These are phyloP conservation scores for Zoanthus solanderi DNA, from an alignment of 92 coral and sea anemone genomes.

Conservation along the genomic window DNA sequence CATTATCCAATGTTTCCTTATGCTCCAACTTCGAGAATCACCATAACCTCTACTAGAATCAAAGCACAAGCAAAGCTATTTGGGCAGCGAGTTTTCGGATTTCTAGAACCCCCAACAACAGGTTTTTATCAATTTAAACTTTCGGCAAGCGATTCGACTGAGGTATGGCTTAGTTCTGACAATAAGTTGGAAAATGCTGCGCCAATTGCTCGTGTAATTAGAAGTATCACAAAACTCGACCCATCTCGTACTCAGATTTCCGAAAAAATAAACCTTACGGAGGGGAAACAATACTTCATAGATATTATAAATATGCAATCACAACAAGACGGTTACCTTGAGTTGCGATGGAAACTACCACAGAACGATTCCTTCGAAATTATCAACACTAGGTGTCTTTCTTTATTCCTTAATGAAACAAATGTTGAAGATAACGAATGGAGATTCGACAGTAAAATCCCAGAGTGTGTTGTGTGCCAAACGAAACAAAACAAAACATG, in stretches of 20 bases:
- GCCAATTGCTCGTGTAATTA: conserved; percentile 34
- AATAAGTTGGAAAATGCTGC: conserved; percentile 22
- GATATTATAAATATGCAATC: conserved; percentile 37
- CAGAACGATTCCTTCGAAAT: conserved; percentile 30
- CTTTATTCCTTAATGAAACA: conserved; percentile 36
- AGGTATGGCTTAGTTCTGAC: conserved; percentile 32
- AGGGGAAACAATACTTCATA: conserved; percentile 40
- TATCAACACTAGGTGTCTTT: conserved; percentile 7
- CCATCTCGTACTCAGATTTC: neutral
- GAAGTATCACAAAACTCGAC: neutral
- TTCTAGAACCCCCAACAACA: conserved; percentile 32
- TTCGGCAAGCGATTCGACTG: conserved; percentile 17
- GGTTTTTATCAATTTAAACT: conserved; percentile 38
- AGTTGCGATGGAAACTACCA: conserved; percentile 31
- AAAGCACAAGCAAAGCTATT: conserved; percentile 23
- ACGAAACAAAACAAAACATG: neutral
- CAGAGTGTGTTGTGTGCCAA: conserved; percentile 17
- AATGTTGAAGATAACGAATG: neutral
- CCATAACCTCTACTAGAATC: neutral
- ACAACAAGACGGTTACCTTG: neutral
- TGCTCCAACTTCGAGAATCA: conserved; percentile 27
- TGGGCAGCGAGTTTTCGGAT: conserved; percentile 45
- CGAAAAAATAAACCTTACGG: conserved; percentile 5
- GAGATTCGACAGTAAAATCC: conserved; percentile 22
- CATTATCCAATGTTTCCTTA: conserved; percentile 36